Base-by-base conservation (phyloP, 2,888 invertebrate genomes). In the Dyspetes luteomarginatus region DNA sequence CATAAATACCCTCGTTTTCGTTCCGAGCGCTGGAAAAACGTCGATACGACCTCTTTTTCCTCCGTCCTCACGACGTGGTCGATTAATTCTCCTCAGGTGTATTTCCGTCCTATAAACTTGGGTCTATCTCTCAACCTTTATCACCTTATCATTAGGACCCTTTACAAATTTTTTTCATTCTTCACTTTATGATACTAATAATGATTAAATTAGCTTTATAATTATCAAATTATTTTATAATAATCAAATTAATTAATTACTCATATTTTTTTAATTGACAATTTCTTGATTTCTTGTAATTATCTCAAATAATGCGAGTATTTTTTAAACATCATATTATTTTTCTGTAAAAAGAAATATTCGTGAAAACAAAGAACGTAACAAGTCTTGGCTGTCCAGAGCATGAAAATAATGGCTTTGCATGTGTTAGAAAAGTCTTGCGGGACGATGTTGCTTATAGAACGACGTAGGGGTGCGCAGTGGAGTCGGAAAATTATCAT, bases 1-100 rank as follows among this genome's bases (percentile, higher is more conserved):
- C 24, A 82, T 77, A 82, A 81, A 81, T 82, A 81, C 78, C 78
- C 71, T 60, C 77, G 71, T n/a, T n/a, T 82, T 72, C 68, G 64
- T 82, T 71, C 62, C 62, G 45, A 24, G 56, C 68, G 17, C 64
- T 71, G 45, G 72, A 72, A 55, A 82, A 75, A 82, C 41, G 80
- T 78, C 81, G 82, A 82, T 82, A 81, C 82, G 73, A 50, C 50
- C 26, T 50, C 50, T 58, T 26, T 24, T 26, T 24, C 26, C 5
- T n/a, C 17, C 26, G n/a, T n/a, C 15, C 50, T 36, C 36, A 7
- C 17, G 28, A 41, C 50, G 56, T 12, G 58, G 15, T 24, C 75
- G 75, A 75, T 75, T 67, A 58, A 75, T 75, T 58, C 58, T 58
- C 50, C 48, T 67, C 43, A 60, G 50, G 48, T 58, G 36, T 36